A percentile compares a stretch with the other conserved stretches of the same genome.
phyloP scores from a whole-genome alignment of 2,888 invertebrate species.

The Epinotia ramella region DNA sequence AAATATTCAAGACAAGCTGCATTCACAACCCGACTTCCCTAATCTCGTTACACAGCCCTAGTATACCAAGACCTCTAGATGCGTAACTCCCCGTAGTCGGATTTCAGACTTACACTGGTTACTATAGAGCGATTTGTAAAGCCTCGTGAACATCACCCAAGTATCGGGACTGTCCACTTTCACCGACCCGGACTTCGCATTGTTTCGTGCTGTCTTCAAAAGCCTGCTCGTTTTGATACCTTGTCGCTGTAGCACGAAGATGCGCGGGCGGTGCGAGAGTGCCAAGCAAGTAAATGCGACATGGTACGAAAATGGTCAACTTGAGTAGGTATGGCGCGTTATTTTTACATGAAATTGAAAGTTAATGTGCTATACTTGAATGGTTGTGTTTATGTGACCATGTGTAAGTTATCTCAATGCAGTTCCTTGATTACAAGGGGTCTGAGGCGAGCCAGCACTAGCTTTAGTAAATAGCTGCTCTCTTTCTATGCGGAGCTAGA shows the following conservation, averaged over 20 bases:
- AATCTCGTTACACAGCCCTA: neutral
- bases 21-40: neutral
- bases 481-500: no score
- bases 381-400: slow-evolving; percentile 40
- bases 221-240: slow-evolving; percentile 8
- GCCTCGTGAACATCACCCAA: neutral
- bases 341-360: slow-evolving; percentile 79
- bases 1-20: slow-evolving; percentile 26
- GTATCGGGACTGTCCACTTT: slow-evolving; percentile 34
- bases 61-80: neutral
- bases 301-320: slow-evolving; percentile 46
- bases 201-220: slow-evolving; percentile 25
- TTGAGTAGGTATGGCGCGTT: slow-evolving; percentile 72
- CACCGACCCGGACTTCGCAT: slow-evolving; percentile 38
- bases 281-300: neutral
- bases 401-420: slow-evolving; percentile 1
- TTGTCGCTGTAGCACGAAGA: neutral
- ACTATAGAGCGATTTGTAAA: neutral
- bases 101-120: neutral
- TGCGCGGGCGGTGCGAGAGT: neutral
- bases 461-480: neutral
- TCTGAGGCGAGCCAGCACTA: neutral
- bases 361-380: slow-evolving; percentile 69
- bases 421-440: neutral
- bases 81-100: neutral